These are phyloP conservation scores for Dryobotodes eremita DNA, from an alignment of 2,888 invertebrate species.

Conservation along the genomic window DNA sequence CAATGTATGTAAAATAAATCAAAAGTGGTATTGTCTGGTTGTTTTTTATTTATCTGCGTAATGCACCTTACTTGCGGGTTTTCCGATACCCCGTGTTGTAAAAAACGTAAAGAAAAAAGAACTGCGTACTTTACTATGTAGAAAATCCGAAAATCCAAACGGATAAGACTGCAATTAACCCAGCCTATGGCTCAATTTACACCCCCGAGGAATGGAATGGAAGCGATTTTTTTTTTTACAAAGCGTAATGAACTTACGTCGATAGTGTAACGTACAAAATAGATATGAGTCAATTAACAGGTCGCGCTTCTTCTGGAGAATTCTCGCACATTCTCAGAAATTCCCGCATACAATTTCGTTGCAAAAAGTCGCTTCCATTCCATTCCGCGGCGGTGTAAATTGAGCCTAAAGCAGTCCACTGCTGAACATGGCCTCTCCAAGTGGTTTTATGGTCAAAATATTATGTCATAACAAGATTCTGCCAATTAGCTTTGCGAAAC, in stretches of 20 bases:
- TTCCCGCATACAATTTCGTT: no score
- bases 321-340: no score
- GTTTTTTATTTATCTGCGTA: conserved; percentile 39
- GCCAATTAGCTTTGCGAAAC: background rate
- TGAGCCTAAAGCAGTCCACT: background rate
- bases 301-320: no score
- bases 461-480: background rate
- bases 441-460: background rate
- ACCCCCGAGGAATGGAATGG: no score
- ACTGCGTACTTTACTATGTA: background rate
- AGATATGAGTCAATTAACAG: no score
- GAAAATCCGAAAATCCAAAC: background rate
- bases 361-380: no score
- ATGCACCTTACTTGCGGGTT: background rate
- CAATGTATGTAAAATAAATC: conserved; percentile 71
- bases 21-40: conserved; percentile 61
- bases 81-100: background rate
- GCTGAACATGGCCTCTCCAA: background rate
- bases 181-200: no score
- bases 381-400: no score
- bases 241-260: no score
- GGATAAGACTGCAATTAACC: background rate
- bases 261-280: no score
- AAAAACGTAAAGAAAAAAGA: background rate
- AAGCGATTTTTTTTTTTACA: no score